Evolutionary conservation across 2,797 vertebrate species (phyloP), one percentile per base, ranked within the genome.

Genomic region (Podarcis lilfordi): DNA sequence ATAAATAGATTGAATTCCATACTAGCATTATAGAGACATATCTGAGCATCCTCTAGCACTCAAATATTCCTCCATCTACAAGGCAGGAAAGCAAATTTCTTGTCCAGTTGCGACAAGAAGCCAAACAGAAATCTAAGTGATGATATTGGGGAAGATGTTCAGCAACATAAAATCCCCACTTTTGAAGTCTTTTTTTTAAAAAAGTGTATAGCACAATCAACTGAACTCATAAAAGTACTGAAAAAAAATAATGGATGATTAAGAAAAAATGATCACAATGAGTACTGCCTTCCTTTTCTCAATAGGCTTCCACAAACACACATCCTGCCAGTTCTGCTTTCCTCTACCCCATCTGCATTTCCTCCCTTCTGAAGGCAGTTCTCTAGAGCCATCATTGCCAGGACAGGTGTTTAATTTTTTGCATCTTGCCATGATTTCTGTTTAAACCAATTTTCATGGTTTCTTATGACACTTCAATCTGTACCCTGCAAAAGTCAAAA

Each of bases 141-240:
- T 55, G 80, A 25, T 27, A 89, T 50, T 32, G 85, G 23, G 11
- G 84, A 87, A 71, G 25, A 17, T 82, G 64, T 7, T 23, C 75
- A 86, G 76, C 79, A 87, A 32, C n/a, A 88, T 4, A 40, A 90
- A 83, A 91, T 35, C 11, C 84, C 37, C 81, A 8, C 74, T 50
- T 1, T 0, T 37, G 43, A 80, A 90, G 25, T 66, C 5, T 25
- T 13, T 85, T 66, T 4, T 25, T 17, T 85, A 68, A 8, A 21
- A 27, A 61, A 23, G 8, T 86, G 11, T 15, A 1, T 6, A 19
- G n/a, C 15, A 69, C 19, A 76, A 84, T 43, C 6, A 78, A 74
- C 71, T 81, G 2, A 80, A 81, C 61, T 79, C 75, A 3, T 69
- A 90, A 43, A 13, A 72, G 25, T 7, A 21, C 21, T 82, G 69